Conservation (phyloP, 2,797 vertebrate species). For the Leptodactylus fallax region DNA sequence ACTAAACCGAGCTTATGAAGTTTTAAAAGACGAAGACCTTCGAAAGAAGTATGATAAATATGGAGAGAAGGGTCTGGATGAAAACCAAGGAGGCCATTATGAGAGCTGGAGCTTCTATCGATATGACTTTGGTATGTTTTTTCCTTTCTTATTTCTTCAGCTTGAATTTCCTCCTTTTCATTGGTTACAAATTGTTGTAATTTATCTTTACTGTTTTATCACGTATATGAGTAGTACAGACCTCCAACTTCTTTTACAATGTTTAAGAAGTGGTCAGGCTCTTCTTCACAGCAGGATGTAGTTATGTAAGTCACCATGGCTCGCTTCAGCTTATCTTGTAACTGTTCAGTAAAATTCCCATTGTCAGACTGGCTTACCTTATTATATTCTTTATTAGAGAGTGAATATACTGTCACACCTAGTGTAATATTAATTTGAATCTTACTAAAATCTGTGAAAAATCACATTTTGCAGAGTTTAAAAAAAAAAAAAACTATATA, state of each 20-base stretch:
- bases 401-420: neutral
- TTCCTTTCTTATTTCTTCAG: neutral
- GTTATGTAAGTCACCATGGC: neutral
- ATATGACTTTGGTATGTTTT: conserved; percentile 89
- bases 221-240: too few relatives aligned
- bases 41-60: conserved; percentile 98
- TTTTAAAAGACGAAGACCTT: conserved; percentile 95
- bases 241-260: neutral
- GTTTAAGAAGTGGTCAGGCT: neutral
- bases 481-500: too few relatives aligned
- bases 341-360: neutral
- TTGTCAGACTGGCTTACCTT: neutral
- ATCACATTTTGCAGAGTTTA: too few relatives aligned
- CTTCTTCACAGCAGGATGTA: conserved; percentile 16
- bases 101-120: conserved; percentile 97
- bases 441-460: neutral
- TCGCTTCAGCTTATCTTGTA: neutral
- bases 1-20: conserved; percentile 96
- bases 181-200: too few relatives aligned
- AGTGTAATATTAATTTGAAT: neutral
- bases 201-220: too few relatives aligned
- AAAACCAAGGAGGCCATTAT: conserved; percentile 87
- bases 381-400: neutral
- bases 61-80: conserved; percentile 92
- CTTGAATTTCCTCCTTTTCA: too few relatives aligned